These are phyloP conservation scores for Microplitis demolitor DNA, from an alignment of 1,140 invertebrate species.

Conservation along the genomic window DNA sequence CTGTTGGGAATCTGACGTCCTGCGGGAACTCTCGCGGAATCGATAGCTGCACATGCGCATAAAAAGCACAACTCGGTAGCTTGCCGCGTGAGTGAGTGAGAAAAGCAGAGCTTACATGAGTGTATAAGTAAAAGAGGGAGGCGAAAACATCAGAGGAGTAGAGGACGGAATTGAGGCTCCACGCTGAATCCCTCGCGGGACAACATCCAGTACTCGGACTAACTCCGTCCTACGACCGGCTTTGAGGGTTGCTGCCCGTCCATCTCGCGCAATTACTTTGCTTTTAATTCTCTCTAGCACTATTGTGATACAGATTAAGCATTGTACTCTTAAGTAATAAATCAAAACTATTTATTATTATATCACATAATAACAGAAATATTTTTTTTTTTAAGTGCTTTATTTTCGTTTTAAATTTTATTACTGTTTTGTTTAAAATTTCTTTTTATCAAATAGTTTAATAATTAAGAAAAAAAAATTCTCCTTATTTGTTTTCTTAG, in stretches of 20 bases:
- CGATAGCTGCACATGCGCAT: slow-evolving; percentile 59
- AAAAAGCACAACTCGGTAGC: slow-evolving; percentile 25
- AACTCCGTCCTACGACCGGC: slow-evolving; percentile 41
- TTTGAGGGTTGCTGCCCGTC: slow-evolving; percentile 31
- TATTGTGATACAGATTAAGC: too few species aligned
- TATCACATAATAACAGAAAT: too few species aligned
- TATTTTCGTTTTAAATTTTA: too few species aligned
- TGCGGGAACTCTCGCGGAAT: slow-evolving; percentile 50
- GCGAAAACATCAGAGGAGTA: slow-evolving; percentile 21
- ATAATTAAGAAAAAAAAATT: background rate
- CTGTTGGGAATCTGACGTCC: slow-evolving; percentile 36
- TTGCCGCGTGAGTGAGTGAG: slow-evolving; percentile 17
- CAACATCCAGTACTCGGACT: slow-evolving; percentile 54
- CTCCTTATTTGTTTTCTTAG: background rate
- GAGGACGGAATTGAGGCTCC: slow-evolving; percentile 40
- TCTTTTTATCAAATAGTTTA: too few species aligned
- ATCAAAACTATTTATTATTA: too few species aligned
- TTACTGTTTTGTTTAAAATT: too few species aligned
- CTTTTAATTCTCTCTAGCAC: background rate
- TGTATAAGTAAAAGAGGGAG: slow-evolving; percentile 21
- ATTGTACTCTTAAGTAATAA: too few species aligned
- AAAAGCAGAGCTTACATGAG: slow-evolving; percentile 12
- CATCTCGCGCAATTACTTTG: background rate
- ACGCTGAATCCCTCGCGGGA: slow-evolving; percentile 54
- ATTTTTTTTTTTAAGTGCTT: too few species aligned